Percentiles rank a stretch among this genome's conserved stretches.
Conservation (phyloP, 2,113 vertebrate species). For the Thymallus thymallus region DNA sequence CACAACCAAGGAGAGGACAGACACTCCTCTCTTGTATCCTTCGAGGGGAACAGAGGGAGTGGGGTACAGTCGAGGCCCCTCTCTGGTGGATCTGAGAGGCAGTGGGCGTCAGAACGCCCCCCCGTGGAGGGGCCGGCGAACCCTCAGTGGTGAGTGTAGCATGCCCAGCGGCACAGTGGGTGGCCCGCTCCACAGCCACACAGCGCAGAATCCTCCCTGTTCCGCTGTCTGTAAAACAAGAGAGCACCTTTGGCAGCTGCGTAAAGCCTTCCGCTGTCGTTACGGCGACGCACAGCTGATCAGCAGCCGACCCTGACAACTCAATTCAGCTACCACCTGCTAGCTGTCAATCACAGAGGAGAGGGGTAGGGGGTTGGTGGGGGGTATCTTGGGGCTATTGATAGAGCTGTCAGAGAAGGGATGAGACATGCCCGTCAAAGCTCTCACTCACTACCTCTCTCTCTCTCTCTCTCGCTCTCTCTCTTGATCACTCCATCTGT, state of each 20-base stretch:
- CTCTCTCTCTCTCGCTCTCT: conserved; percentile 42
- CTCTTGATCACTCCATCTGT: conserved; percentile 51
- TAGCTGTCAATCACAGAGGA: conserved; percentile 79
- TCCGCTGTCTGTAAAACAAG: conserved; percentile 64
- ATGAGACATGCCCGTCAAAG: conserved; percentile 76
- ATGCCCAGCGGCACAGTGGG: background rate
- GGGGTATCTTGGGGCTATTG: conserved; percentile 72
- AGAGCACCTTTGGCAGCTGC: conserved; percentile 73
- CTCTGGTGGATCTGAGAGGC: background rate
- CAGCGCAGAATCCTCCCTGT: background rate
- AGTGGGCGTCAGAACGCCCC: background rate
- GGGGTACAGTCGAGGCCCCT: background rate
- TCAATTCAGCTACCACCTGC: conserved; percentile 80
- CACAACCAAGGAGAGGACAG: background rate
- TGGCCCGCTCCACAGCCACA: background rate
- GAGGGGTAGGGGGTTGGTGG: conserved; percentile 1
- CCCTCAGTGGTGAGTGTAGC: background rate
- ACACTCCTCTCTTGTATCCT: background rate
- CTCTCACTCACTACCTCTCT: conserved; percentile 47
- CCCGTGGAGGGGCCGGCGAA: background rate
- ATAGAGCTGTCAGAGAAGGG: conserved; percentile 74
- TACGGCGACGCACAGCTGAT: conserved; percentile 67
- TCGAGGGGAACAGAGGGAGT: background rate
- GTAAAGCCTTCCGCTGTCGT: conserved; percentile 66
- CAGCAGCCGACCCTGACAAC: conserved; percentile 70